Conservation (phyloP, 2,888 invertebrate species). For the Eilema caniola region DNA sequence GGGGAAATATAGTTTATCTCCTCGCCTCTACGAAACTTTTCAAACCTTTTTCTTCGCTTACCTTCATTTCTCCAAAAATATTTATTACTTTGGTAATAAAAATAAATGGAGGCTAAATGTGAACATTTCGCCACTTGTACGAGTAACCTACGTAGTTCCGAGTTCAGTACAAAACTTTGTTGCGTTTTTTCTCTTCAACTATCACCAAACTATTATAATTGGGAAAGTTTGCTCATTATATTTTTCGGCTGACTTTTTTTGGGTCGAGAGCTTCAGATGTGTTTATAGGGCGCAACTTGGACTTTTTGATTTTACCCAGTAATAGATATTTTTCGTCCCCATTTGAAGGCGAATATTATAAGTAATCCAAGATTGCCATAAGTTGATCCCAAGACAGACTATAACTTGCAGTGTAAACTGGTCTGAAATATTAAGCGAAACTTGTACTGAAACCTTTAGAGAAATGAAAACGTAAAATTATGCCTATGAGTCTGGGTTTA, state of each 20-base stretch:
- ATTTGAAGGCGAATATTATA: constrained; percentile 1
- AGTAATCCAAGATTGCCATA: constrained; percentile 5
- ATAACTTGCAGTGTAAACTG: background rate
- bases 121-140: constrained; percentile 43
- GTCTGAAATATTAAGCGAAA: background rate
- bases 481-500: background rate
- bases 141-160: constrained; percentile 34
- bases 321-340: background rate
- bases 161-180: constrained; percentile 60
- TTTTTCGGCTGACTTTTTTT: constrained; percentile 69
- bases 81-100: constrained; percentile 34
- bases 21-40: constrained; percentile 8
- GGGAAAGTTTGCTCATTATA: constrained; percentile 84
- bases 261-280: constrained; percentile 29
- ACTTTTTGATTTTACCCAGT: constrained; percentile 16
- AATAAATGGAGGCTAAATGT: constrained; percentile 46
- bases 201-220: constrained; percentile 82
- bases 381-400: background rate
- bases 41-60: constrained; percentile 32
- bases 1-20: background rate
- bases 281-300: constrained; percentile 18
- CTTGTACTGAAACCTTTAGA: background rate
- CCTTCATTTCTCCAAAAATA: constrained; percentile 44
- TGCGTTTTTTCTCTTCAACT: constrained; percentile 62
- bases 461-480: background rate